Evolutionary conservation across 2,888 invertebrate species (phyloP), one percentile per base, ranked within the genome.

Genomic region (Meiosimyza decipiens): DNA sequence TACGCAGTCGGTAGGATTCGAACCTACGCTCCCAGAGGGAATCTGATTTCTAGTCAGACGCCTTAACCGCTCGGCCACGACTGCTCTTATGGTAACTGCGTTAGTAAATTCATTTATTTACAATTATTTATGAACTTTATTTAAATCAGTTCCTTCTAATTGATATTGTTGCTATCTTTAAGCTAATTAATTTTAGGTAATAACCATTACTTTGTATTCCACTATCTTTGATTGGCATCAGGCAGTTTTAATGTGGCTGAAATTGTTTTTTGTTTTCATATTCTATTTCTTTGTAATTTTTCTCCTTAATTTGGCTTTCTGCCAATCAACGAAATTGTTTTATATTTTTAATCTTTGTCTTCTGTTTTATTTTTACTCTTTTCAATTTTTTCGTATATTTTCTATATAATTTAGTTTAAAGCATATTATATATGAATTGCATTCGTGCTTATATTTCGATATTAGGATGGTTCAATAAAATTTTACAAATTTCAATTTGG

Each of bases 41-140:
- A 86, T 85, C 86, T 86, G 86, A 86, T 86, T 86, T 86, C 86
- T 86, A 86, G 85, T 86, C 86, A 86, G 86, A 85, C 86, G 86
- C 86, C 86, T 86, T 86, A 86, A 86, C 86, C 86, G 86, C 86
- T 86, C 86, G 86, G 86, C 86, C 86, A 86, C 86, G 86, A 84
- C 86, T 86, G 86, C 85, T 66, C 62, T n/a, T 33, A 18, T 33
- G 1, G 40, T 40, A 40, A 40, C 9, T 40, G 40, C 7, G 6
- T 40, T 40, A n/a, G 11, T 16, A 22, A 5, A 18, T 62, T 62
- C 47, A 1, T 62, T 62, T 47, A 33, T 62, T 62, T 33, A 33
- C 13, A 40, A 33, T 13, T 16, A 33, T 62, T 62, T 47, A 40
- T 62, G 40, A 62, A 2, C 15, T 15, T 47, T 57, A 22, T 5